Conservation (phyloP, 2,797 vertebrate genomes). For the Arrhamphus sclerolepis region DNA sequence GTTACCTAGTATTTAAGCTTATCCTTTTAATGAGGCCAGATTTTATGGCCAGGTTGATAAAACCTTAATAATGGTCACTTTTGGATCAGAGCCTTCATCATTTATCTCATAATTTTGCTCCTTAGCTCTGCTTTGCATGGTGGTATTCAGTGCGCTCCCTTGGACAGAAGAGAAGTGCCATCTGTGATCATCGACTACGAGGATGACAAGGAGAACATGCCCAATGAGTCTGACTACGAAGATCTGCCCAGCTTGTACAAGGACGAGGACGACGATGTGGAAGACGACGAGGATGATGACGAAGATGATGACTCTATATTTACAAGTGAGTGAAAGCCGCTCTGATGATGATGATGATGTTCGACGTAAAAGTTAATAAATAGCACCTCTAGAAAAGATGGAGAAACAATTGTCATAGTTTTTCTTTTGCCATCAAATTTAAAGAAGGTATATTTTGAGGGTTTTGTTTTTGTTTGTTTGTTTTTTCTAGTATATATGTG, state of each 20-base stretch:
- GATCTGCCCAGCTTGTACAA: conserved; percentile 94
- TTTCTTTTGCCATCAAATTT: too few relatives aligned
- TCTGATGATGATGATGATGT: background rate
- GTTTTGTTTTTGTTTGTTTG: too few relatives aligned
- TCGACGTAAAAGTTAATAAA: background rate
- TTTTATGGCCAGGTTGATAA: background rate
- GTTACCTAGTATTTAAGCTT: background rate
- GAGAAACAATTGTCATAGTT: too few relatives aligned
- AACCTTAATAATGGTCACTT: background rate
- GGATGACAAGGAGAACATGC: conserved; percentile 99
- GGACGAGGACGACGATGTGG: conserved; percentile 90
- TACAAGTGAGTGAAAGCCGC: conserved; percentile 81
- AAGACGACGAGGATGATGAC: conserved; percentile 89
- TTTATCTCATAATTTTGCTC: background rate
- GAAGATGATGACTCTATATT: conserved; percentile 89
- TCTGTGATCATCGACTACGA: conserved; percentile 95
- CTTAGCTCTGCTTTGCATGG: conserved; percentile 87
- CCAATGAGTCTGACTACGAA: conserved; percentile 92
- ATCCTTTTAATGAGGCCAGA: conserved; percentile 13
- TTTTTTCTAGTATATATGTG: too few relatives aligned
- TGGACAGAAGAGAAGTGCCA: conserved; percentile 92
- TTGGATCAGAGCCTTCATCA: background rate
- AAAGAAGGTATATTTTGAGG: too few relatives aligned
- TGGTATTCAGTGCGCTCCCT: conserved; percentile 82
- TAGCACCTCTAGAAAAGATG: background rate